Evolutionary conservation across 2,113 vertebrate genomes (phyloP).

Genomic region (Aramus guarauna): DNA sequence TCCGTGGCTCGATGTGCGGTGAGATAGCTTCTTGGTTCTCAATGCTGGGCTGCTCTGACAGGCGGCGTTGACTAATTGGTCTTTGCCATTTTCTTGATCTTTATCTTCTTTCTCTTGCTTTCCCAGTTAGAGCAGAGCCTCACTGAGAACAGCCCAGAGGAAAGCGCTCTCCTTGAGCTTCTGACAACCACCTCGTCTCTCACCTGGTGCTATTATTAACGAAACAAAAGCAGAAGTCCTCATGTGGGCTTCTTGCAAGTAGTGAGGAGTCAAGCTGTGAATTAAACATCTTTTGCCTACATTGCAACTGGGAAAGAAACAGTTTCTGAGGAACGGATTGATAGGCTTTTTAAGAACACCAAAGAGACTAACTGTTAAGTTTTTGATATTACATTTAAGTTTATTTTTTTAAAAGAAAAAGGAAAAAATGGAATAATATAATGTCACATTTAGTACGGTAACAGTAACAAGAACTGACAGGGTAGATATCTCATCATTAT

Average conservation of each 20-base stretch:
- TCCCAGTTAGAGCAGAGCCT: neutral
- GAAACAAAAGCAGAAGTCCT: neutral
- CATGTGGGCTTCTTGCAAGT: neutral
- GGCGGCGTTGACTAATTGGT: neutral
- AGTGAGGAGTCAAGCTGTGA: neutral
- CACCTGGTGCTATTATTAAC: neutral
- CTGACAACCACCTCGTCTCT: neutral
- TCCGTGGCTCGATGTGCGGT: neutral
- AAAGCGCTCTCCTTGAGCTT: neutral
- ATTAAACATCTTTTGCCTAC: neutral
- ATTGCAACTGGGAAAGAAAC: neutral
- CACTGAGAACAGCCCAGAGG: neutral
- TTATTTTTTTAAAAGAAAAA: neutral
- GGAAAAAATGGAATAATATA: neutral
- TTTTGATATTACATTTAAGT: neutral
- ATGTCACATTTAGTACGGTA: neutral
- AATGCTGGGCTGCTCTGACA: neutral
- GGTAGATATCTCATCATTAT: neutral
- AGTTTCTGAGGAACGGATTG: neutral
- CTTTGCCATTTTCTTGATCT: conserved; percentile 4
- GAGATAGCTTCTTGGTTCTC: neutral
- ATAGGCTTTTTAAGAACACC: neutral
- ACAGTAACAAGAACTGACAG: neutral
- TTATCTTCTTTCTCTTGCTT: neutral
- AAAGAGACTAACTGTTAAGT: neutral